These are phyloP conservation scores for Ochropacha duplaris DNA, from an alignment of 2,888 invertebrate species.

Conservation along the genomic window DNA sequence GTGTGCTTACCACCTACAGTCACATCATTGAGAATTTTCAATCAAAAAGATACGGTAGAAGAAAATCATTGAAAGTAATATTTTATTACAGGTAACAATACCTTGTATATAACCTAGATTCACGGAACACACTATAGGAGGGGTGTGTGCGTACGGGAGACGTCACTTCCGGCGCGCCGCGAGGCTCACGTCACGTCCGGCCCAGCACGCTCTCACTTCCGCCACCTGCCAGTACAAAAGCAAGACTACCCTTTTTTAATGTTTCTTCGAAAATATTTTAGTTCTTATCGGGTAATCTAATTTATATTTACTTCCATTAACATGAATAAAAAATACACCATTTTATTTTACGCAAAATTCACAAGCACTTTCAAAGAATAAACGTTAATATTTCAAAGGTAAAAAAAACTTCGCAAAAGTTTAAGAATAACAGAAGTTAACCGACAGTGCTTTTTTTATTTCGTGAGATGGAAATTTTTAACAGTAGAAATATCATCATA, in stretches of 20 bases:
- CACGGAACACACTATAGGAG: slow-evolving; percentile 6
- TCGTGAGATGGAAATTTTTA: too few relatives aligned
- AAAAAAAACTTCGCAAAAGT: not conserved
- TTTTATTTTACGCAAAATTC: not conserved
- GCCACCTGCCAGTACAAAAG: slow-evolving; percentile 17
- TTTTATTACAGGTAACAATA: slow-evolving; percentile 1
- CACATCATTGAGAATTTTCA: too few relatives aligned
- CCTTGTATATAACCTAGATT: slow-evolving; percentile 15
- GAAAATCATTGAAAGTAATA: not conserved
- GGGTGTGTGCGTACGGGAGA: slow-evolving; percentile 21
- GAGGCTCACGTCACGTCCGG: slow-evolving; percentile 20
- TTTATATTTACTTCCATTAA: not conserved
- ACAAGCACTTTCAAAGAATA: not conserved
- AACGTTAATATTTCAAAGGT: not conserved
- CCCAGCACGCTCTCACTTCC: slow-evolving; percentile 15
- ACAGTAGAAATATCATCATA: not conserved
- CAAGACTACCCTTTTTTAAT: slow-evolving; percentile 8
- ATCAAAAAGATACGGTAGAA: not conserved
- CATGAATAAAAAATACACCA: not conserved
- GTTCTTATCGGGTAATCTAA: not conserved
- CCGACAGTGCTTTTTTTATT: too few relatives aligned
- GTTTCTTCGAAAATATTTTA: slow-evolving; percentile 2
- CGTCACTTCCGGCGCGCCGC: slow-evolving; percentile 18
- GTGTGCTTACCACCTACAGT: too few relatives aligned
- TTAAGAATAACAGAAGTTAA: not conserved